Evolutionary conservation across 2,113 vertebrate genomes (phyloP).

Genomic region (Merops nubicus): DNA sequence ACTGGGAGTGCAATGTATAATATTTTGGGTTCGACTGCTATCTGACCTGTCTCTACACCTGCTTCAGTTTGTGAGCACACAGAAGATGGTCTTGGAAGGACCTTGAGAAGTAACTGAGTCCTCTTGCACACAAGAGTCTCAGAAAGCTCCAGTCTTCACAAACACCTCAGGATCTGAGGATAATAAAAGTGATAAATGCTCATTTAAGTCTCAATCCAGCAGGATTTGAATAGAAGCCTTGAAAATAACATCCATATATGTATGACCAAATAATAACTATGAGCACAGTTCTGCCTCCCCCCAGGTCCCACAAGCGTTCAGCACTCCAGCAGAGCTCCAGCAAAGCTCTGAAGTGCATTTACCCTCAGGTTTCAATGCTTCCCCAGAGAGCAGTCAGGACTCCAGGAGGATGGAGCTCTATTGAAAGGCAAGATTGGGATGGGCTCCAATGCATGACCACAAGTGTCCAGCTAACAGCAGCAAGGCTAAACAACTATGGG

Average conservation of each 20-base stretch:
- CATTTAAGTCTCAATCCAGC: background rate
- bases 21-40: background rate
- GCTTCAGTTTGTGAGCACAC: background rate
- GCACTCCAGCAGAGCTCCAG: background rate
- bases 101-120: background rate
- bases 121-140: background rate
- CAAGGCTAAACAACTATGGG: background rate
- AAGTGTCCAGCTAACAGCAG: background rate
- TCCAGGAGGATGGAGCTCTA: background rate
- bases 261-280: background rate
- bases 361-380: background rate
- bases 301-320: background rate
- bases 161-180: background rate
- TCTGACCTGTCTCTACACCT: rapidly evolving
- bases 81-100: background rate
- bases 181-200: background rate
- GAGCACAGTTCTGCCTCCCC: background rate
- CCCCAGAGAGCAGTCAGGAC: background rate
- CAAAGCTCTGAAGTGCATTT: background rate
- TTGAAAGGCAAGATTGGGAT: rapidly evolving
- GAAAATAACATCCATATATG: background rate
- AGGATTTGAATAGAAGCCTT: background rate
- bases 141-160: background rate
- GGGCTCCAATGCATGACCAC: background rate
- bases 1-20: rapidly evolving